A percentile compares a stretch with the other conserved stretches of the same genome.
Evolutionary conservation across 2,113 vertebrate species (phyloP).

Genomic region (Cathartes aura): DNA sequence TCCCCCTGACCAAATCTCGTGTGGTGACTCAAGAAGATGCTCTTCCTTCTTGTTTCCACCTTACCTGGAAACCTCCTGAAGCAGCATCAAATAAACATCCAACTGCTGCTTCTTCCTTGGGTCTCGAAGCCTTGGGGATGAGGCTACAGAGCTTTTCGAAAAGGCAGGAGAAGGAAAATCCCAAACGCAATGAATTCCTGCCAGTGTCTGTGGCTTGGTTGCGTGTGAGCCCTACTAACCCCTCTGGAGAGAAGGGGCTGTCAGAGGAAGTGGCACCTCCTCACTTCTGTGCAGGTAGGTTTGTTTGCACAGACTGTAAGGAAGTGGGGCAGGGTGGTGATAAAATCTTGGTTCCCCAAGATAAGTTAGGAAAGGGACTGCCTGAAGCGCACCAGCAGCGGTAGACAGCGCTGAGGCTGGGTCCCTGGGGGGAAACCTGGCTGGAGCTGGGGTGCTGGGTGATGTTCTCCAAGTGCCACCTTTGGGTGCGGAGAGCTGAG

Average conservation of each 20-base stretch:
- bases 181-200: background rate
- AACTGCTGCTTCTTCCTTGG: background rate
- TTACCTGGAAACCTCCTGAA: background rate
- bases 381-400: background rate
- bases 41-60: background rate
- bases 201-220: rapidly evolving
- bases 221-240: rapidly evolving
- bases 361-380: background rate
- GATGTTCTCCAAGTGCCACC: background rate
- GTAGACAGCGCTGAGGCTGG: background rate
- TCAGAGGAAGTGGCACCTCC: background rate
- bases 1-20: background rate
- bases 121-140: background rate
- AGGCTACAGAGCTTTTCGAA: background rate
- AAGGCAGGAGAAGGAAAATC: background rate
- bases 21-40: background rate
- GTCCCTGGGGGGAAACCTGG: background rate
- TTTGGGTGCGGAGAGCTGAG: background rate
- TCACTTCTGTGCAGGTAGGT: background rate
- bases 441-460: background rate
- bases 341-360: background rate
- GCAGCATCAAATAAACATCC: background rate
- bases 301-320: background rate
- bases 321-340: background rate
- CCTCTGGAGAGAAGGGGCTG: background rate